Conservation (phyloP, 2,113 vertebrate species). For the Pteropus alecto region DNA sequence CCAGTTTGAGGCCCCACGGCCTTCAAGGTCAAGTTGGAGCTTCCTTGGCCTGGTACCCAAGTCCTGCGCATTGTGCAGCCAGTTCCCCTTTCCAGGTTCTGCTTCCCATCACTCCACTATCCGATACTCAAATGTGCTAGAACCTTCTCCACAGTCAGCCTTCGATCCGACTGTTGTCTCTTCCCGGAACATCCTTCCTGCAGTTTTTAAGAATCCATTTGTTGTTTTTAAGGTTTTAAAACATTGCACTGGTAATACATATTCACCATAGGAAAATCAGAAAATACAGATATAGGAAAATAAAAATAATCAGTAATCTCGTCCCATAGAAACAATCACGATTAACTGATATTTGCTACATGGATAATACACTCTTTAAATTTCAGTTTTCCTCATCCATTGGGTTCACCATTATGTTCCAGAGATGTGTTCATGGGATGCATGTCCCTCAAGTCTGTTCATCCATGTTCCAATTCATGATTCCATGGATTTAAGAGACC, state of each 20-base stretch:
- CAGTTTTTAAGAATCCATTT: neutral
- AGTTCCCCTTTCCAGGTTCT: neutral
- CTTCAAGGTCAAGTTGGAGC: neutral
- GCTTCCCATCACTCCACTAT: neutral
- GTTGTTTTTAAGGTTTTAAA: neutral
- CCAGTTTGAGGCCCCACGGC: neutral
- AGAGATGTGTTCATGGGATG: neutral
- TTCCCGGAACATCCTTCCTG: neutral
- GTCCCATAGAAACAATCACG: neutral
- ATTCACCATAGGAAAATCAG: neutral
- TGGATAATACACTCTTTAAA: neutral
- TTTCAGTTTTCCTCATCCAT: neutral
- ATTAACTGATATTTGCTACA: neutral
- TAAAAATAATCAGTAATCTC: neutral
- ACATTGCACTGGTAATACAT: neutral
- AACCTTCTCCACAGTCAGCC: neutral
- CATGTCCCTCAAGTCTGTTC: fast-evolving
- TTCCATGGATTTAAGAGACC: neutral
- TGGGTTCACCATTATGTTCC: too few relatives aligned
- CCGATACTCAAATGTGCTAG: neutral
- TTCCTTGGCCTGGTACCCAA: neutral
- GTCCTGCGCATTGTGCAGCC: fast-evolving
- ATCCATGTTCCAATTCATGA: fast-evolving
- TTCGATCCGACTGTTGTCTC: neutral
- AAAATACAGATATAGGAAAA: neutral